Percentiles rank a stretch among this genome's conserved stretches.
phyloP scores from a whole-genome alignment of 2,113 vertebrate genomes.

The Hydrolagus affinis region DNA sequence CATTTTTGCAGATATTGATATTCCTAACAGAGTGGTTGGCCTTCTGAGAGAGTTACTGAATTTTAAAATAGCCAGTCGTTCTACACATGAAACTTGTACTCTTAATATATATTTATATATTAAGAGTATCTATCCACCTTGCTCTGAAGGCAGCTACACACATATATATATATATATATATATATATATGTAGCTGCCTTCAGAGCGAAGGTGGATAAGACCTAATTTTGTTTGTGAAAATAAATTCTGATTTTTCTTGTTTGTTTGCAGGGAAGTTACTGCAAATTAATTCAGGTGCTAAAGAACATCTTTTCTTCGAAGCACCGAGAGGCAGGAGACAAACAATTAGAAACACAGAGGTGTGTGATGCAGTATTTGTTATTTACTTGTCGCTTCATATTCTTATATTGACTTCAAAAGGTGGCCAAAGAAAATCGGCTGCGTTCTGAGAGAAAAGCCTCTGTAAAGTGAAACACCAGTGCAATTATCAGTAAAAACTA shows the following conservation, averaged over 20 bases:
- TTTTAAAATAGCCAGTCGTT: too few species aligned
- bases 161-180: not conserved
- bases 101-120: not conserved
- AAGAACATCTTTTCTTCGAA: slow-evolving; percentile 95
- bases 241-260: slow-evolving; percentile 36
- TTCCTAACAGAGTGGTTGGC: too few species aligned
- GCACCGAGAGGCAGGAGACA: slow-evolving; percentile 84
- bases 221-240: not conserved
- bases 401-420: not conserved
- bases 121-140: too few species aligned
- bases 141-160: too few species aligned
- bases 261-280: slow-evolving; percentile 75
- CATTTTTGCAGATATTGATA: too few species aligned
- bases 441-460: not conserved
- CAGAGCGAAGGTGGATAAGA: not conserved
- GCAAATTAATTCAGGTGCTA: slow-evolving; percentile 93
- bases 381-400: not conserved
- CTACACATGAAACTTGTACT: not conserved
- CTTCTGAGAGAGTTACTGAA: too few species aligned
- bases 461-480: not conserved
- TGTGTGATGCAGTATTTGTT: slow-evolving; percentile 39
- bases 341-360: slow-evolving; percentile 69
- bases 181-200: not conserved
- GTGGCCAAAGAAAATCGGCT: not conserved
- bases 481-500: not conserved